Percentiles rank a stretch among this genome's conserved stretches.
These are phyloP conservation scores for Monochamus saltuarius DNA, from an alignment of 1,140 invertebrate genomes.

Conservation along the genomic window DNA sequence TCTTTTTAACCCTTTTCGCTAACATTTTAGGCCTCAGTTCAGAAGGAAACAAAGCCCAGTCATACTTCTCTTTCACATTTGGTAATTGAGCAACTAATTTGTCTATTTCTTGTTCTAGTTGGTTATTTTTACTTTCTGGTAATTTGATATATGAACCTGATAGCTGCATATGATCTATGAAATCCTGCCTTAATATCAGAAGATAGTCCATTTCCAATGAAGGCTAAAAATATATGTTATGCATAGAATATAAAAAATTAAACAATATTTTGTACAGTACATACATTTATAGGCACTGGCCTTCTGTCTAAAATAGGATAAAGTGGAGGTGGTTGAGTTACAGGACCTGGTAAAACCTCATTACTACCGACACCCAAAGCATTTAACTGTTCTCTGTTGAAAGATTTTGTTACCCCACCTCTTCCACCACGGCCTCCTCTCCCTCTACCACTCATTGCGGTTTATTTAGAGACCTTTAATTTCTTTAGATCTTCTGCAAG, in stretches of 20 bases:
- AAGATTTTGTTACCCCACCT: slow-evolving; percentile 58
- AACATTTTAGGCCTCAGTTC: slow-evolving; percentile 58
- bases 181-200: slow-evolving; percentile 62
- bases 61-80: slow-evolving; percentile 53
- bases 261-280: not conserved
- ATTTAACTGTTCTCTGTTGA: slow-evolving; percentile 62
- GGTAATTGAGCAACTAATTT: slow-evolving; percentile 58
- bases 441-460: slow-evolving; percentile 49
- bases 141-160: slow-evolving; percentile 56
- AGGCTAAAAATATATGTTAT: slow-evolving; percentile 42
- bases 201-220: slow-evolving; percentile 57
- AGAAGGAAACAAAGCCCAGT: slow-evolving; percentile 59
- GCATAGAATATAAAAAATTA: not conserved
- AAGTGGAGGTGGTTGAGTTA: slow-evolving; percentile 65
- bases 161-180: slow-evolving; percentile 58
- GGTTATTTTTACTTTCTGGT: slow-evolving; percentile 49
- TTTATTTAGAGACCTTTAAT: slow-evolving; percentile 42
- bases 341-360: slow-evolving; percentile 61
- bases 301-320: slow-evolving; percentile 66
- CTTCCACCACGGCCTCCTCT: slow-evolving; percentile 55
- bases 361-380: slow-evolving; percentile 58
- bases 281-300: slow-evolving; percentile 54
- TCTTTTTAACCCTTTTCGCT: slow-evolving; percentile 30
- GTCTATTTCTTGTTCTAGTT: slow-evolving; percentile 68
- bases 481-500: slow-evolving; percentile 41